A percentile compares a stretch with the other conserved stretches of the same genome.
These are phyloP conservation scores for Microchrysa polita DNA, from an alignment of 2,888 invertebrate species.

Conservation along the genomic window DNA sequence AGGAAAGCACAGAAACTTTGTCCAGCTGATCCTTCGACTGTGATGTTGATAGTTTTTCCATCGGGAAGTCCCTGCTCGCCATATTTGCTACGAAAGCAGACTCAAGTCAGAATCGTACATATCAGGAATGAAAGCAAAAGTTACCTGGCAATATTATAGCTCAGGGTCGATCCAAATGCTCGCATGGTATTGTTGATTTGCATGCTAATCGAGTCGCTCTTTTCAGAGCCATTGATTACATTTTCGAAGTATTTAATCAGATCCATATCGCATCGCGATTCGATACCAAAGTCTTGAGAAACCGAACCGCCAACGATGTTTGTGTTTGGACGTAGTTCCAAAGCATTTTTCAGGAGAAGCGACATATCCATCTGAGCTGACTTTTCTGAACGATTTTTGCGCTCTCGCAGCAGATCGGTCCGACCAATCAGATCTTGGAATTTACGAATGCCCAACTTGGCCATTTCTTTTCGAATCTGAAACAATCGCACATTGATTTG, in stretches of 20 bases:
- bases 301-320: conserved; percentile 91
- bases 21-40: conserved; percentile 91
- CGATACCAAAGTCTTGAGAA: conserved; percentile 84
- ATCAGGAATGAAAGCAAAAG: conserved; percentile 49
- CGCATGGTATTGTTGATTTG: conserved; percentile 90
- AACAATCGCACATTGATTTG: too few species aligned
- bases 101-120: neutral
- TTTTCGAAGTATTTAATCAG: conserved; percentile 76
- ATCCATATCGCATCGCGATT: conserved; percentile 86
- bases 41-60: conserved; percentile 79
- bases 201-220: conserved; percentile 77
- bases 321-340: conserved; percentile 87
- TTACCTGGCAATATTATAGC: conserved; percentile 94
- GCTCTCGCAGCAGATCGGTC: conserved; percentile 85
- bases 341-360: conserved; percentile 86
- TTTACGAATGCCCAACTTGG: conserved; percentile 84
- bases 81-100: conserved; percentile 79
- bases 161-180: conserved; percentile 92
- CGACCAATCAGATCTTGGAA: conserved; percentile 93
- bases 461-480: conserved; percentile 89
- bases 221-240: conserved; percentile 78
- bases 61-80: conserved; percentile 88
- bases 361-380: conserved; percentile 86
- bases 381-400: conserved; percentile 79
- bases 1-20: conserved; percentile 99